Evolutionary conservation across 2,113 vertebrate genomes (phyloP).

Genomic region (Neoarius graeffei): DNA sequence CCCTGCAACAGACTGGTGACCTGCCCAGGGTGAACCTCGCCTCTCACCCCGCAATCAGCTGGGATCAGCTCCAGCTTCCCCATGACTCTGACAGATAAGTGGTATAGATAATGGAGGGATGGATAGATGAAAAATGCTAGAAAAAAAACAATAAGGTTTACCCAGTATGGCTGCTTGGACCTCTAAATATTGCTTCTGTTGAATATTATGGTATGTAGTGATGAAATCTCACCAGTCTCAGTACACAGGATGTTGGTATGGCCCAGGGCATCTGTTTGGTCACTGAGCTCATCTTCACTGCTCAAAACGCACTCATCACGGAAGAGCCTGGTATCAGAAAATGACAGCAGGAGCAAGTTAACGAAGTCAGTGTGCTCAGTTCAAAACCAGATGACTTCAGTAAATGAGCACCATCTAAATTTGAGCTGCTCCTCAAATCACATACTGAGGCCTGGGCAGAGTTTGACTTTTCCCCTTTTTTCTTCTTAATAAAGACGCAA

Average conservation of each 20-base stretch:
- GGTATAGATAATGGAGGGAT: too few species aligned
- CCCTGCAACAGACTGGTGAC: too few species aligned
- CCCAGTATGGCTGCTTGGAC: neutral
- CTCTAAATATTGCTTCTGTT: neutral
- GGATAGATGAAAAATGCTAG: too few species aligned
- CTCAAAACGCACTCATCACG: slow-evolving; percentile 53
- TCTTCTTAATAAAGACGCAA: neutral
- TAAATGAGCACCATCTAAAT: neutral
- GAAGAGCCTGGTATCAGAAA: slow-evolving; percentile 38
- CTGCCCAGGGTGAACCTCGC: too few species aligned
- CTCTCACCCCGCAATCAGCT: too few species aligned
- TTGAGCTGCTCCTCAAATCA: neutral
- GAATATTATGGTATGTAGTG: neutral
- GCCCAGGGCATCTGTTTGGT: slow-evolving; percentile 57
- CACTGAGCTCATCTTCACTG: slow-evolving; percentile 64
- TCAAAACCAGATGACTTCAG: neutral
- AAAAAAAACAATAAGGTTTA: too few species aligned
- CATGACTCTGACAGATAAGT: too few species aligned
- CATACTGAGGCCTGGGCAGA: neutral
- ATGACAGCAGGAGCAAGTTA: neutral
- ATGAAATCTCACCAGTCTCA: slow-evolving; percentile 69
- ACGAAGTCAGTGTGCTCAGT: neutral
- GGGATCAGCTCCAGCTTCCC: too few species aligned
- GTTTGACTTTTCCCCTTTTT: neutral
- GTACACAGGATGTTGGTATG: slow-evolving; percentile 61